These are phyloP conservation scores for Lagodon rhomboides DNA, from an alignment of 2,797 vertebrate species.

Conservation along the genomic window DNA sequence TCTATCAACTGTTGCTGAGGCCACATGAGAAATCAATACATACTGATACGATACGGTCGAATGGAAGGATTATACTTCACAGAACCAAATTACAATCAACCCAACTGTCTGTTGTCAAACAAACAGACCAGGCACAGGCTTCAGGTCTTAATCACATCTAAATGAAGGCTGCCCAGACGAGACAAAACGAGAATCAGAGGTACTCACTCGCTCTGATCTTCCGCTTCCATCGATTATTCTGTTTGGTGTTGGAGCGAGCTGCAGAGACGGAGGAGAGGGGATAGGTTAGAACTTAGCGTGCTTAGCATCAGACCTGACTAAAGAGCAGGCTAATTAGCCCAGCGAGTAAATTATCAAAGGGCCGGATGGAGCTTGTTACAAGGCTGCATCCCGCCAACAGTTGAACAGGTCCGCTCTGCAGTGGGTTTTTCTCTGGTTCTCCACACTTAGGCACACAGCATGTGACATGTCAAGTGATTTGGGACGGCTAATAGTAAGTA, in stretches of 20 bases:
- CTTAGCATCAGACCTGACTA: no score
- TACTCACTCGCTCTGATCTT: slow-evolving; percentile 83
- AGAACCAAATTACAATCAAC: background rate
- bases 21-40: background rate
- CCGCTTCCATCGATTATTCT: slow-evolving; percentile 77
- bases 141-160: background rate
- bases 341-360: no score
- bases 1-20: background rate
- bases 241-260: slow-evolving; percentile 65
- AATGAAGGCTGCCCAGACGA: background rate
- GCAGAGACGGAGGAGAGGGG: slow-evolving; percentile 4
- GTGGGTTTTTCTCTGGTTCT: background rate
- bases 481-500: no score
- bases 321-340: no score
- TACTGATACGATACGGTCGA: background rate
- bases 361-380: no score
- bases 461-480: no score
- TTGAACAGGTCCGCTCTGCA: no score
- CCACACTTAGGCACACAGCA: background rate
- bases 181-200: background rate
- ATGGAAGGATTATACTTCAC: background rate
- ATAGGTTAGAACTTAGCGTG: no score
- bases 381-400: no score
- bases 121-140: slow-evolving; percentile 1
- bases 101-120: background rate